Percentiles rank a stretch among this genome's conserved stretches.
These are phyloP conservation scores for Brenthis daphne DNA, from an alignment of 2,888 invertebrate genomes.

Conservation along the genomic window DNA sequence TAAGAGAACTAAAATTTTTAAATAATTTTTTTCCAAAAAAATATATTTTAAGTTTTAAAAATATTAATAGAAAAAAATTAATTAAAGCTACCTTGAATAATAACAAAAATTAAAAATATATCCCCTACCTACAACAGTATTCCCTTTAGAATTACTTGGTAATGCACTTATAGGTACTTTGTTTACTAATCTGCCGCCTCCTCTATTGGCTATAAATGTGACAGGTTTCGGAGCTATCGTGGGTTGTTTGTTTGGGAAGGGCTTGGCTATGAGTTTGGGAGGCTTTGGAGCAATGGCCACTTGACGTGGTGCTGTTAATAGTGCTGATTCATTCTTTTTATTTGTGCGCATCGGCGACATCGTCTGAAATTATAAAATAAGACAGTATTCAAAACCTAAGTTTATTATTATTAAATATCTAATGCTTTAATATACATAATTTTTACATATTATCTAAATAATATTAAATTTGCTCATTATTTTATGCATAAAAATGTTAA, in stretches of 20 bases:
- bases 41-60: no score
- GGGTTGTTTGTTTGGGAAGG: conserved; percentile 49
- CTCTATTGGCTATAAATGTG: conserved; percentile 49
- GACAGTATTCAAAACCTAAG: background rate
- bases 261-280: conserved; percentile 52
- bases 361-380: conserved; percentile 45
- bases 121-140: conserved; percentile 56
- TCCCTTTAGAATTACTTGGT: conserved; percentile 52
- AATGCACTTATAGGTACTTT: conserved; percentile 55
- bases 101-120: no score
- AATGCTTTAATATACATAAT: no score
- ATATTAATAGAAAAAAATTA: no score
- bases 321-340: conserved; percentile 49
- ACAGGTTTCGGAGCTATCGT: conserved; percentile 67
- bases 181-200: conserved; percentile 47
- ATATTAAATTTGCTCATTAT: no score
- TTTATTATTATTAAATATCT: no score
- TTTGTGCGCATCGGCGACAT: conserved; percentile 41
- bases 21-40: no score
- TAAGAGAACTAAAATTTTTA: no score
- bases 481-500: no score
- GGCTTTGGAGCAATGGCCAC: conserved; percentile 80
- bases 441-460: no score
- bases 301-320: conserved; percentile 55
- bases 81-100: no score